Base-by-base conservation (phyloP, 2,888 invertebrate species). In the Stenurella melanura region DNA sequence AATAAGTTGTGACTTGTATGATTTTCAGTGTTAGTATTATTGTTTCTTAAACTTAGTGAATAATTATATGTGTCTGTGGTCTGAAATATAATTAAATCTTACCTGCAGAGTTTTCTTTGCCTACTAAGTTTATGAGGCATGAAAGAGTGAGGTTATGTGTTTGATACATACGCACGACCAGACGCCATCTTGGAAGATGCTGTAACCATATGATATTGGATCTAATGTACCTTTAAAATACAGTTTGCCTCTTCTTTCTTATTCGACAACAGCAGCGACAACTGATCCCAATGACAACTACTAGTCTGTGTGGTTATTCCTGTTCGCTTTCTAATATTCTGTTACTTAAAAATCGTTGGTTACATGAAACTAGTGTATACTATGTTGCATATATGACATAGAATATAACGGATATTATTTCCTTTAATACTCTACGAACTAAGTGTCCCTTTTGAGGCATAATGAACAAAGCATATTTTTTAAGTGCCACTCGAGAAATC, bases 91-190 rank as follows among this genome's bases (percentile, higher is more conserved):
- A 67, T 67, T 61, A 10, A 56, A 56, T 54, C 1, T 21, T n/a
- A 54, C 26, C 18, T 54, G 26, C 12, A 26, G 12, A 17, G 30
- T 54, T 21, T 67, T 50, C 15, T 26, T 30, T 17, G 18, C 15
- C 19, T 38, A 54, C 15, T 68, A 56, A 30, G 56, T 67, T 58
- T 12, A n/a, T 17, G 50, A 6, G 7, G 64, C 77, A 76, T 77
- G 80, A 66, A 70, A 74, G 71, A 78, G 81, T 81, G 81, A 80
- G 81, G 81, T 81, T 81, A 81, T 76, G 81, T 79, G 78, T 72
- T 64, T 74, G 66, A 18, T 42, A 60, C 60, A 58, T 61, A 68
- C 70, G 73, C 72, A 17, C 18, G 18, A 63, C 34, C 63, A 76
- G 77, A 54, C 61, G 80, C 80, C 80, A 80, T 80, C 64, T 80